Conservation (phyloP, 2,888 invertebrate genomes). For the Hypomecis atomaria region DNA sequence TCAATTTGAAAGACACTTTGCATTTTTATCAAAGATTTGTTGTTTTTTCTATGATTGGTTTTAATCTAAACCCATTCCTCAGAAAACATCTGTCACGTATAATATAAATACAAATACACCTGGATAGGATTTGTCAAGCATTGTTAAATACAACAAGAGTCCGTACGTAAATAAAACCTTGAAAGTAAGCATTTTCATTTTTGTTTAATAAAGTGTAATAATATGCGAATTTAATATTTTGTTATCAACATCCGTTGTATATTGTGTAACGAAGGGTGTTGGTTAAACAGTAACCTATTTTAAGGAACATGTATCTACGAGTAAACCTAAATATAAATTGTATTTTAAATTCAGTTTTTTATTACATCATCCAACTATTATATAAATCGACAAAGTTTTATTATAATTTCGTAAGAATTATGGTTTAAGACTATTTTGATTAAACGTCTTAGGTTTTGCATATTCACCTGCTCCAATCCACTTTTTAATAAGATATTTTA, state of each 20-base stretch:
- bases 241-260: conserved; percentile 72
- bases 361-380: conserved; percentile 18
- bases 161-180: conserved; percentile 13
- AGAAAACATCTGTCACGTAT: background rate
- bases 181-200: conserved; percentile 17
- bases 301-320: conserved; percentile 73
- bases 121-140: background rate
- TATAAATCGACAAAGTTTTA: background rate
- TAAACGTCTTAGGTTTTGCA: conserved; percentile 7
- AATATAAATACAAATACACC: background rate
- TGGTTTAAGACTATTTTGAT: background rate
- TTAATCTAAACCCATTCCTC: background rate
- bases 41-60: background rate
- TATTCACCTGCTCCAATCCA: conserved; percentile 67
- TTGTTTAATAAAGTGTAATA: conserved; percentile 34
- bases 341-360: conserved; percentile 59
- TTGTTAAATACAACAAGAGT: background rate
- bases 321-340: conserved; percentile 72
- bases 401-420: no score
- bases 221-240: conserved; percentile 48
- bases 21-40: background rate
- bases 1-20: conserved; percentile 9
- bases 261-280: conserved; percentile 76
- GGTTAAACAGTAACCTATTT: conserved; percentile 79
- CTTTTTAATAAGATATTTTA: conserved; percentile 67